phyloP scores from a whole-genome alignment of 2,113 vertebrate species.

The Malurus melanocephalus region DNA sequence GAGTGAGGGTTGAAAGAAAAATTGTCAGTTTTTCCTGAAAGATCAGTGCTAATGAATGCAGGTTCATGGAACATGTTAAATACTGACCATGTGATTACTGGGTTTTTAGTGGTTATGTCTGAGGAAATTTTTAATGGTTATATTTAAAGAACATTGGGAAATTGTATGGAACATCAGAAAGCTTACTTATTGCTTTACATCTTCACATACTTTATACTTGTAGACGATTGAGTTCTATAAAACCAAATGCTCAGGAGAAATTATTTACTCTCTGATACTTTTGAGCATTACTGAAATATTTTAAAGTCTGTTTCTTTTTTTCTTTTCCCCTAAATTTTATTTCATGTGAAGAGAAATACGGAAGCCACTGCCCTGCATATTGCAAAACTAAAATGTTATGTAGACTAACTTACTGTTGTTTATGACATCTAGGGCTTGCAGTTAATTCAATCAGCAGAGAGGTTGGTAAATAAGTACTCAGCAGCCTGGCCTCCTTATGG shows the following conservation, averaged over 20 bases:
- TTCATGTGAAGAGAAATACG: not conserved
- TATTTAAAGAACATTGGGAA: not conserved
- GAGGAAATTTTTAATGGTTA: not conserved
- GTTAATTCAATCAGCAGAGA: not conserved
- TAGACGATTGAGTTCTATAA: not conserved
- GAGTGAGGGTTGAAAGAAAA: not conserved
- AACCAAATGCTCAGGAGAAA: not conserved
- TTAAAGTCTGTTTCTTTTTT: fast-evolving
- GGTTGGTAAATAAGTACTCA: not conserved
- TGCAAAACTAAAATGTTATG: not conserved
- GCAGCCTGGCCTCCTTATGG: not conserved
- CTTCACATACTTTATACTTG: not conserved
- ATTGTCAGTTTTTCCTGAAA: not conserved
- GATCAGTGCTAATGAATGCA: not conserved
- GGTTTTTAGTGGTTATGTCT: not conserved
- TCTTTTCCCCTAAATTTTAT: not conserved
- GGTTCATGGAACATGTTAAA: not conserved
- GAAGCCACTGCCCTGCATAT: not conserved
- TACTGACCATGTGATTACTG: not conserved
- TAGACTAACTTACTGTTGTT: not conserved
- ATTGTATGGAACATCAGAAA: not conserved
- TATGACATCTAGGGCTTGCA: not conserved
- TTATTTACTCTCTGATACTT: not conserved
- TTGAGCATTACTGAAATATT: not conserved
- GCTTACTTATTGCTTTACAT: not conserved